Evolutionary conservation across 2,797 vertebrate species (phyloP).

Genomic region (Hippocampus kuda): DNA sequence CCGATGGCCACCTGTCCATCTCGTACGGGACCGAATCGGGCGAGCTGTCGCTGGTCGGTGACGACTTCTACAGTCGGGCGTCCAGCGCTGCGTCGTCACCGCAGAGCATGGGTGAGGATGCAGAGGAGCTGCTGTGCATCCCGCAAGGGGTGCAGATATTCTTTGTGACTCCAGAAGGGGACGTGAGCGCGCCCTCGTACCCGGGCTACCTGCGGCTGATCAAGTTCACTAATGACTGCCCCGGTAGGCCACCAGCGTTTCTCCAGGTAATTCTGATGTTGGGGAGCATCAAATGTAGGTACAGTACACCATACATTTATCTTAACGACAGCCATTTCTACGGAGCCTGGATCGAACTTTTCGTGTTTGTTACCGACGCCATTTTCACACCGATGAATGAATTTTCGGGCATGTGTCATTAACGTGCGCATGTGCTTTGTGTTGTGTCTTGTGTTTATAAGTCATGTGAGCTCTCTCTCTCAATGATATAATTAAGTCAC

Average conservation of each 20-base stretch:
- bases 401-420: neutral
- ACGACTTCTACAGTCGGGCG: slow-evolving; percentile 77
- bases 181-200: slow-evolving; percentile 93
- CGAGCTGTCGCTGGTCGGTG: slow-evolving; percentile 79
- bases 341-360: neutral
- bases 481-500: neutral
- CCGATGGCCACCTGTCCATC: slow-evolving; percentile 83
- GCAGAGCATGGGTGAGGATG: slow-evolving; percentile 79
- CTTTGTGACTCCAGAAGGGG: slow-evolving; percentile 87
- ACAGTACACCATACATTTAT: no score
- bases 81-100: slow-evolving; percentile 67
- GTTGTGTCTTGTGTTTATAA: neutral
- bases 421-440: neutral
- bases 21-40: slow-evolving; percentile 87
- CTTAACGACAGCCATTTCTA: no score
- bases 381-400: neutral
- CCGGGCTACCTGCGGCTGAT: slow-evolving; percentile 91
- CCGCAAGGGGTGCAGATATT: slow-evolving; percentile 93
- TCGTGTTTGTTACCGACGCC: no score
- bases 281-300: neutral
- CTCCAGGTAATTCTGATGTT: slow-evolving; percentile 77
- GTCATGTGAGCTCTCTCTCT: neutral
- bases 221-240: slow-evolving; percentile 74
- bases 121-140: slow-evolving; percentile 82
- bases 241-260: slow-evolving; percentile 80